phyloP scores from a whole-genome alignment of 2,888 invertebrate species.

The Acrobasis consociella region DNA sequence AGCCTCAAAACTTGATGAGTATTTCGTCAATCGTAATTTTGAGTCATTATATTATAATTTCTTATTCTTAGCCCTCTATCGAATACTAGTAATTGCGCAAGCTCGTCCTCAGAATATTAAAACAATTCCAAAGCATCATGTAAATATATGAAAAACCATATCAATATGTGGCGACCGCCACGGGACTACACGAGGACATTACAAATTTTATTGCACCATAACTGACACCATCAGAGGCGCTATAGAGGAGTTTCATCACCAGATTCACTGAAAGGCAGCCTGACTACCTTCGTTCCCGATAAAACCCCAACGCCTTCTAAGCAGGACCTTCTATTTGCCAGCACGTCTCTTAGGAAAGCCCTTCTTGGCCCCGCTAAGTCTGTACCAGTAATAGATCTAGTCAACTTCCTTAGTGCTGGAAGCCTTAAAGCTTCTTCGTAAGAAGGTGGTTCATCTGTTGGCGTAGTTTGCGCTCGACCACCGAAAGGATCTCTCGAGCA shows the following conservation, averaged over 20 bases:
- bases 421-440: slow-evolving; percentile 86
- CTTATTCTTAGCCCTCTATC: slow-evolving; percentile 30
- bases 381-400: slow-evolving; percentile 84
- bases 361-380: slow-evolving; percentile 76
- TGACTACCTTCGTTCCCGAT: slow-evolving; percentile 69
- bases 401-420: slow-evolving; percentile 81
- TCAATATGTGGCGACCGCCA: slow-evolving; percentile 28
- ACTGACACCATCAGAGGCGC: slow-evolving; percentile 60
- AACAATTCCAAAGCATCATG: slow-evolving; percentile 55
- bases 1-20: no score
- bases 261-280: slow-evolving; percentile 65
- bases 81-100: slow-evolving; percentile 49
- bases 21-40: slow-evolving; percentile 17
- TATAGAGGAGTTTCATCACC: slow-evolving; percentile 77
- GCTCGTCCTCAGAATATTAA: slow-evolving; percentile 48
- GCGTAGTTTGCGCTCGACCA: slow-evolving; percentile 80
- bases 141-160: slow-evolving; percentile 34
- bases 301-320: slow-evolving; percentile 75
- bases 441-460: slow-evolving; percentile 83
- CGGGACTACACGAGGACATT: slow-evolving; percentile 31
- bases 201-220: slow-evolving; percentile 68
- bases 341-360: slow-evolving; percentile 75
- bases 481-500: slow-evolving; percentile 85
- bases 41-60: slow-evolving; percentile 34
- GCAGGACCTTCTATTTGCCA: slow-evolving; percentile 76